A percentile compares a stretch with the other conserved stretches of the same genome.
These are phyloP conservation scores for Sisyra terminalis DNA, from an alignment of 2,888 invertebrate species.

Conservation along the genomic window DNA sequence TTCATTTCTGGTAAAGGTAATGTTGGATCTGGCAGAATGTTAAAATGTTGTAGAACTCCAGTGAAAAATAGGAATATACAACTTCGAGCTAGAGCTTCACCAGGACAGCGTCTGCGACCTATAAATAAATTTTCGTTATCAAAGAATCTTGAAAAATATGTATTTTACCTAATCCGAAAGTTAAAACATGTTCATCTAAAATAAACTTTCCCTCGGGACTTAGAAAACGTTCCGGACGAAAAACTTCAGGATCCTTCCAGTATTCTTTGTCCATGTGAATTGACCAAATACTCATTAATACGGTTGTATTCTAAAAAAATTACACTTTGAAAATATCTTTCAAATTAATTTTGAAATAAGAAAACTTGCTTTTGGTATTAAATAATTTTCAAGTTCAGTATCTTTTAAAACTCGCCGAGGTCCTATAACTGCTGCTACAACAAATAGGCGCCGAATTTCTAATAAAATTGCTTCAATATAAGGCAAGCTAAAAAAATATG, in stretches of 20 bases:
- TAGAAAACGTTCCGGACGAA: slow-evolving; percentile 47
- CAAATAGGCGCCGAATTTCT: slow-evolving; percentile 20
- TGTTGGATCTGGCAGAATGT: slow-evolving; percentile 26
- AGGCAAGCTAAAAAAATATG: slow-evolving; percentile 24
- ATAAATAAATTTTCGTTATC: too few species aligned
- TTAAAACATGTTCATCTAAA: slow-evolving; percentile 19
- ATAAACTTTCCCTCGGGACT: slow-evolving; percentile 21
- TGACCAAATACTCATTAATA: slow-evolving; percentile 25
- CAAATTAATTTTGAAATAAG: too few species aligned
- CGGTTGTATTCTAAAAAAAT: slow-evolving; percentile 21
- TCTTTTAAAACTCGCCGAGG: slow-evolving; percentile 22
- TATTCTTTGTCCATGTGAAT: slow-evolving; percentile 36
- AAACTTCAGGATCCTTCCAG: slow-evolving; percentile 43
- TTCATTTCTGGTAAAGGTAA: slow-evolving; percentile 25
- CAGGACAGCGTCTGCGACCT: slow-evolving; percentile 48
- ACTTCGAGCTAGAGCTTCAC: slow-evolving; percentile 41
- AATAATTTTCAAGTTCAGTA: slow-evolving; percentile 35
- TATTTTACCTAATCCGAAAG: slow-evolving; percentile 25
- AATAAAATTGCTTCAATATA: slow-evolving; percentile 35
- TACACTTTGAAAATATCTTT: slow-evolving; percentile 1
- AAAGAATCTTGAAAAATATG: not conserved
- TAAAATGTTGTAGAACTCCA: slow-evolving; percentile 38
- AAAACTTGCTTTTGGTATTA: slow-evolving; percentile 12
- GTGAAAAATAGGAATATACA: slow-evolving; percentile 43
- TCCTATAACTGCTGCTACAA: not conserved